Conservation (phyloP, 2,797 vertebrate species). For the Esox masquinongy region DNA sequence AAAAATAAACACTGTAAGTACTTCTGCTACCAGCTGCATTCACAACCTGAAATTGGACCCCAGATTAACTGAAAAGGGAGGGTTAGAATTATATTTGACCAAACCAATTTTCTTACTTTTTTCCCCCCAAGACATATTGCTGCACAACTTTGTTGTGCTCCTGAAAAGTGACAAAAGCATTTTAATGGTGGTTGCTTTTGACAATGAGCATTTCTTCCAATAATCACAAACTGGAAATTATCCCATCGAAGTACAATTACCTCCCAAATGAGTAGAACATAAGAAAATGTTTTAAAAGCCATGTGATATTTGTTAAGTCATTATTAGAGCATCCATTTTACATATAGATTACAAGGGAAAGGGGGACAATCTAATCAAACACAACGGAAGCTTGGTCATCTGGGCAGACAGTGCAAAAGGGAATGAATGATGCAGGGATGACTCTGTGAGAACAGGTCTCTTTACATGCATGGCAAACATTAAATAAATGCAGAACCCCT, state of each 20-base stretch:
- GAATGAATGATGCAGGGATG: conserved; percentile 60
- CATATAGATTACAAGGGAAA: conserved; percentile 37
- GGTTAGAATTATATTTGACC: not conserved
- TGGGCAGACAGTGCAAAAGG: conserved; percentile 53
- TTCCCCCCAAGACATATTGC: not conserved
- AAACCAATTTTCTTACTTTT: not conserved
- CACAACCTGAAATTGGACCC: not conserved
- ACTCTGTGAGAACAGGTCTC: conserved; percentile 54
- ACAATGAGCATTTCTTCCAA: not conserved
- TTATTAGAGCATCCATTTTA: conserved; percentile 1
- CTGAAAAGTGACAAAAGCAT: not conserved
- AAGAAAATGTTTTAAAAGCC: not conserved
- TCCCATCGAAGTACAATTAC: not conserved
- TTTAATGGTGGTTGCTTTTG: not conserved
- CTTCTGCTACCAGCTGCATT: conserved; percentile 3
- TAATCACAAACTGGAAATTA: not conserved
- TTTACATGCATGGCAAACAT: conserved; percentile 60
- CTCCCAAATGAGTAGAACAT: not conserved
- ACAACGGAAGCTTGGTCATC: conserved; percentile 51
- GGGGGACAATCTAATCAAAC: conserved; percentile 56
- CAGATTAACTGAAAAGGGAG: conserved; percentile 1
- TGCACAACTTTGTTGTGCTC: not conserved
- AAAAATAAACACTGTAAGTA: not conserved
- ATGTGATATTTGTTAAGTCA: not conserved
- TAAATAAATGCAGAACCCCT: conserved; percentile 69